phyloP scores from a whole-genome alignment of 2,888 invertebrate species.

The Gortyna flavago region DNA sequence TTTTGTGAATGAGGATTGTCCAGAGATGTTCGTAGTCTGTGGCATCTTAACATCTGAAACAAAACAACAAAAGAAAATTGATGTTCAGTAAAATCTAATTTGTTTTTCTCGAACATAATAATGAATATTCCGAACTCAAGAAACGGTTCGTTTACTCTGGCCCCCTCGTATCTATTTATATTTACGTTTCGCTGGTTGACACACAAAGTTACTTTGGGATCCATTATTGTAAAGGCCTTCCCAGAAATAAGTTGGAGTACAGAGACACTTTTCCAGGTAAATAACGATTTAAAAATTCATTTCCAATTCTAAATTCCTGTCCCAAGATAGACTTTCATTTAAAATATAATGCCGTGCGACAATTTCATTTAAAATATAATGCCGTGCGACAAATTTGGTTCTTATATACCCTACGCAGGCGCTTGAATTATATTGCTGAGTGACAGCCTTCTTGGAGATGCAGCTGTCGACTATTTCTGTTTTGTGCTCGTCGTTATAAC shows the following conservation, averaged over 20 bases:
- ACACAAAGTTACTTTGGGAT: constrained; percentile 24
- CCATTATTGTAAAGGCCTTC: constrained; percentile 15
- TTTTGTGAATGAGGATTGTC: neutral
- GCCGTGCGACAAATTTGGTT: neutral
- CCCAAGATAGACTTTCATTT: neutral
- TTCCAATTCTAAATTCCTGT: neutral
- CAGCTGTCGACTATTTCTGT: neutral
- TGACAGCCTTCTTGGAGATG: neutral
- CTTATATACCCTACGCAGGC: no score
- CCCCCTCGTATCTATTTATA: constrained; percentile 44
- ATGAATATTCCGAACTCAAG: neutral
- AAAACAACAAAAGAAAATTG: neutral
- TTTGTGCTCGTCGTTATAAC: neutral
- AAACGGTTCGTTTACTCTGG: constrained; percentile 54
- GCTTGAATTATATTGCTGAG: neutral
- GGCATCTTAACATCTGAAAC: neutral
- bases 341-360: neutral
- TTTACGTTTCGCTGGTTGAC: constrained; percentile 31
- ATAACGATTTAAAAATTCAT: constrained; percentile 4
- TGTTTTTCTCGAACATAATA: neutral
- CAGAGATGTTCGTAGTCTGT: neutral
- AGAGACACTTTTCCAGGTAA: neutral
- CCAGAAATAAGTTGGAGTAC: neutral
- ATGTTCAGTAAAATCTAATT: neutral
- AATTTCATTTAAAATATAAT: neutral